Evolutionary conservation across 2,113 vertebrate genomes (phyloP).

Genomic region (Entelurus aequoreus): DNA sequence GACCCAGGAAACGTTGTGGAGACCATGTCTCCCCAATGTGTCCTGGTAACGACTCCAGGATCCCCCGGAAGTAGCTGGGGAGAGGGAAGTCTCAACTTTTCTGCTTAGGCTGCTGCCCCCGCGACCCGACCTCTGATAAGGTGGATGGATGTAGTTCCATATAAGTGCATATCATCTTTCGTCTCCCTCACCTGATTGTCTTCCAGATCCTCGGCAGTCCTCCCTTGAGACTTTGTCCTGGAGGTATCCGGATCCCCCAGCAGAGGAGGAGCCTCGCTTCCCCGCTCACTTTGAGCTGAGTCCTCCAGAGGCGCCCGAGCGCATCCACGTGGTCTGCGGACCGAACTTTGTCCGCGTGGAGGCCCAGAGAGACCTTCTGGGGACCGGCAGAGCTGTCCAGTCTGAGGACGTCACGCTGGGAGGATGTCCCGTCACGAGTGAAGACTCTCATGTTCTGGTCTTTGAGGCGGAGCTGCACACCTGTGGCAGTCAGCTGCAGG

Average conservation of each 20-base stretch:
- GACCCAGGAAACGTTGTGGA: no score
- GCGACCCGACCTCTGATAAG: no score
- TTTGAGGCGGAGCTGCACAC: slow-evolving; percentile 54
- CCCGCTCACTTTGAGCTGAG: slow-evolving; percentile 29
- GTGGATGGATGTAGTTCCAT: no score
- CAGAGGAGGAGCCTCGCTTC: slow-evolving; percentile 8
- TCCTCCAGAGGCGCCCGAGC: not conserved
- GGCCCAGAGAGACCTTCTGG: slow-evolving; percentile 55
- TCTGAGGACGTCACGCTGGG: slow-evolving; percentile 45
- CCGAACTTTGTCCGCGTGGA: slow-evolving; percentile 42
- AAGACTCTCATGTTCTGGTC: slow-evolving; percentile 38
- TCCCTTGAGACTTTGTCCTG: slow-evolving; percentile 27
- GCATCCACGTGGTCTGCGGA: slow-evolving; percentile 32
- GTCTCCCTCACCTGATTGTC: no score
- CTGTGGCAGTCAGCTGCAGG: slow-evolving; percentile 54
- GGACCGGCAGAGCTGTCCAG: slow-evolving; percentile 34
- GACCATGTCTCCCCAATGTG: no score
- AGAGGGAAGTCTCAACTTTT: no score
- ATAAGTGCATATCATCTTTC: no score
- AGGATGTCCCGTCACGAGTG: slow-evolving; percentile 36
- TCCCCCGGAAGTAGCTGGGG: no score
- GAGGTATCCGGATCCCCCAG: slow-evolving; percentile 29
- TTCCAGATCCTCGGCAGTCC: slow-evolving; percentile 4
- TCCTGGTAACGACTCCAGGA: no score
- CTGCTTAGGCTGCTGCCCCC: no score